A percentile compares a stretch with the other conserved stretches of the same genome.
Conservation (phyloP, 2,113 vertebrate species). For the Tympanuchus pallidicinctus region DNA sequence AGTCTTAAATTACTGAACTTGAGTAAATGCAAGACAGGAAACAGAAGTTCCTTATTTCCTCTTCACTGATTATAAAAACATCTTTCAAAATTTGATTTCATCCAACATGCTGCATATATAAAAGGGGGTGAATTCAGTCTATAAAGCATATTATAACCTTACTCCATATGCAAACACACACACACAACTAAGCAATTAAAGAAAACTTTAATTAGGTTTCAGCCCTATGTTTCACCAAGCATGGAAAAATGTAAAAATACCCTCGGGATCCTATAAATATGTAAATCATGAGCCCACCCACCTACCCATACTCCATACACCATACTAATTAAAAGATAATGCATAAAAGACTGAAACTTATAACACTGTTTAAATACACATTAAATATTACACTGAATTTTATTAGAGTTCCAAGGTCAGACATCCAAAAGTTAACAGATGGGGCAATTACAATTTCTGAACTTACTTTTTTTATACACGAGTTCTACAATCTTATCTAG, state of each 20-base stretch:
- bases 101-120: neutral
- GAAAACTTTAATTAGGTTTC: constrained; percentile 51
- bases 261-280: constrained; percentile 46
- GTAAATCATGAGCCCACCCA: constrained; percentile 40
- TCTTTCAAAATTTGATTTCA: neutral
- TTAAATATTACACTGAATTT: neutral
- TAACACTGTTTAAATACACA: neutral
- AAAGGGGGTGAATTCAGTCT: constrained; percentile 9
- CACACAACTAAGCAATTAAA: neutral
- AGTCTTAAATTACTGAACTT: neutral
- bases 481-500: neutral
- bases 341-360: neutral
- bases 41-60: neutral
- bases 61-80: neutral
- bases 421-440: neutral
- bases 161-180: neutral
- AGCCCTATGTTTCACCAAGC: constrained; percentile 17
- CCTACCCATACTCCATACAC: neutral
- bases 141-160: constrained; percentile 19
- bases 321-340: constrained; percentile 56
- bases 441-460: neutral
- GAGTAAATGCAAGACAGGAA: neutral
- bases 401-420: constrained; percentile 2
- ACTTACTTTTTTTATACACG: neutral
- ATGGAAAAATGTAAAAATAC: constrained; percentile 15